Evolutionary conservation across 2,888 invertebrate species (phyloP).

Genomic region (Aphrophora alni): DNA sequence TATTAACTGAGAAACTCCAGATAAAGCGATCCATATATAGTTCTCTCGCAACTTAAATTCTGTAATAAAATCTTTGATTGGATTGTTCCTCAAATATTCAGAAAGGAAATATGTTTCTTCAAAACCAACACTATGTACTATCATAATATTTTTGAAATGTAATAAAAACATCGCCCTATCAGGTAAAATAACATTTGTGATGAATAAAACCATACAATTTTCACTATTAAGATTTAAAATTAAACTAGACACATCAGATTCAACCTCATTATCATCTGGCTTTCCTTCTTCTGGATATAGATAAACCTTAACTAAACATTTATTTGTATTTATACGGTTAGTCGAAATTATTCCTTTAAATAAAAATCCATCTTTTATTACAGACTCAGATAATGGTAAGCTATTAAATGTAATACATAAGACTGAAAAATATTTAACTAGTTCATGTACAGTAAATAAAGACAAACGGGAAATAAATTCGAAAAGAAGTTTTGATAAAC

Average conservation of each 20-base stretch:
- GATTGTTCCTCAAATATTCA: not conserved
- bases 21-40: slow-evolving; percentile 17
- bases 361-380: slow-evolving; percentile 24
- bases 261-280: slow-evolving; percentile 14
- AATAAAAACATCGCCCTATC: slow-evolving; percentile 23
- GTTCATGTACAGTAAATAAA: not conserved
- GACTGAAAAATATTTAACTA: slow-evolving; percentile 15
- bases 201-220: not conserved
- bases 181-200: slow-evolving; percentile 27
- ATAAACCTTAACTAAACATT: slow-evolving; percentile 25
- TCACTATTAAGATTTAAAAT: not conserved
- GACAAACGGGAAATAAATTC: slow-evolving; percentile 27
- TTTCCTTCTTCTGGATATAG: not conserved
- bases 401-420: slow-evolving; percentile 14
- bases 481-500: slow-evolving; percentile 25
- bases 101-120: slow-evolving; percentile 18
- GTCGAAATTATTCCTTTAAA: slow-evolving; percentile 26
- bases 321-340: not conserved
- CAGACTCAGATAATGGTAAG: slow-evolving; percentile 15
- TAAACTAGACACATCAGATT: slow-evolving; percentile 24
- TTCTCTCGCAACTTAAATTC: not conserved
- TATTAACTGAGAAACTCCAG: slow-evolving; percentile 16
- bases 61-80: not conserved
- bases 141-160: slow-evolving; percentile 18
- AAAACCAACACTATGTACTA: slow-evolving; percentile 13